A percentile compares a stretch with the other conserved stretches of the same genome.
Conservation (phyloP, 23 tunicate species). For the Halocynthia aurantium region DNA sequence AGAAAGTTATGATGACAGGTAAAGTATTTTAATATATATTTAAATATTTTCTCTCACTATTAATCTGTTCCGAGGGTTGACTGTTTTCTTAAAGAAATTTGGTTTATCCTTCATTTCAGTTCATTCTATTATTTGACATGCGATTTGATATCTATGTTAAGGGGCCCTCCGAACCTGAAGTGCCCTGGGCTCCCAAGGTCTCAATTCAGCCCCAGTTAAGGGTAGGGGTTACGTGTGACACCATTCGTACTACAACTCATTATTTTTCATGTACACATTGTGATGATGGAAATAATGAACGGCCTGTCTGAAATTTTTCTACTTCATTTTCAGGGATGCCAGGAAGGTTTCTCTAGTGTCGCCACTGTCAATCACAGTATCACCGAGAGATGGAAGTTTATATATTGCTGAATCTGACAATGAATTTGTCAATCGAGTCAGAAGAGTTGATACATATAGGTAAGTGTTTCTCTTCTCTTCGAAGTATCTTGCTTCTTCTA, state of each 20-base stretch:
- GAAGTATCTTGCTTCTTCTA: not conserved
- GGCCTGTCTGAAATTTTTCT: not conserved
- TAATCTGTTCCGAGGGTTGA: too few relatives aligned
- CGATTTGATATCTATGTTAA: too few relatives aligned
- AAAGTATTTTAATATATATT: too few relatives aligned
- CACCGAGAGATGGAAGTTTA: slow-evolving; percentile 69
- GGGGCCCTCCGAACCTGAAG: too few relatives aligned
- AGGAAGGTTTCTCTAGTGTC: slow-evolving; percentile 47
- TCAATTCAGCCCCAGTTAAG: too few relatives aligned
- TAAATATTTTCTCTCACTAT: not conserved
- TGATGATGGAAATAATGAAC: not conserved
- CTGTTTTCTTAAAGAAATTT: too few relatives aligned
- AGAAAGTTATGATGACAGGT: slow-evolving; percentile 58
- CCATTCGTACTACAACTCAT: not conserved
- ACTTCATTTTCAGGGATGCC: slow-evolving; percentile 50
- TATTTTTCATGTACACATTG: not conserved
- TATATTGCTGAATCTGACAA: slow-evolving; percentile 77
- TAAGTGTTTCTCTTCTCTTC: not conserved
- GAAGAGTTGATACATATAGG: slow-evolving; percentile 67
- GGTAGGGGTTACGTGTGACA: too few relatives aligned
- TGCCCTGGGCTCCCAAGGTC: too few relatives aligned
- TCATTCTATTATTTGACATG: too few relatives aligned
- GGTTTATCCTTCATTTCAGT: too few relatives aligned
- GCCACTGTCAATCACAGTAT: slow-evolving; percentile 59
- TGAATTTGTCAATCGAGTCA: slow-evolving; percentile 50